Base-by-base conservation (phyloP, 2,113 vertebrate genomes). In the Centropus bengalensis region DNA sequence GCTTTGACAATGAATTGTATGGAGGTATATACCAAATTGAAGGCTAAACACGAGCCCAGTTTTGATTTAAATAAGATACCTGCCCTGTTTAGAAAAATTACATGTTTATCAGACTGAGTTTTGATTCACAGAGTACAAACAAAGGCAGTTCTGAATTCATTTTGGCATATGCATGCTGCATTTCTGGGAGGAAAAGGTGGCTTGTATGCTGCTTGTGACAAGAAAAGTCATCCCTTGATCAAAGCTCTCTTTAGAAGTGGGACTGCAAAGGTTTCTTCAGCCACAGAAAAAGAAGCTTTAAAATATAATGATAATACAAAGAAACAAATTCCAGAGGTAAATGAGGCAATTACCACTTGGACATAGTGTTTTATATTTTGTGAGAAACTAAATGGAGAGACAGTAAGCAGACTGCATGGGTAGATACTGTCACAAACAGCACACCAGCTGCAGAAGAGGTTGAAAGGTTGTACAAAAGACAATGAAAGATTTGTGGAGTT, bases 181-280 rank as follows among this genome's bases (percentile, higher is more conserved):
- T 76, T 92, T 94, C 59, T 94, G 71, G 74, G 58, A 94, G 69
- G 62, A 91, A 75, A 82, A 71, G 69, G 77, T 93, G 69, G 86
- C 69, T 94, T 93, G 16, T 28, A n/a, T n/a, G 13, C 40, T 89
- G n/a, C 36, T 44, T 75, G 38, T 83, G 86, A 93, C 80, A 88
- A 68, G 49, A 22, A 23, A 93, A 95, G 62, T 82, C 66, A 87
- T 92, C 47, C 27, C 36, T 47, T 94, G 93, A 91, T 93, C 93
- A 93, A 96, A 96, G 81, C 24, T 58, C 70, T 91, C 33, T 45
- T 92, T 66, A 89, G 86, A 92, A 95, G 32, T 55, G 11, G 54
- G 81, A 17, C 66, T 87, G 81, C 58, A 95, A 82, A 87, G 16
- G 58, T 85, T 95, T 92, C 74, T 82, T 92, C 81, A 89, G 51